Base-by-base conservation (phyloP, 2,888 invertebrate genomes). In the Lydus trimaculatus region DNA sequence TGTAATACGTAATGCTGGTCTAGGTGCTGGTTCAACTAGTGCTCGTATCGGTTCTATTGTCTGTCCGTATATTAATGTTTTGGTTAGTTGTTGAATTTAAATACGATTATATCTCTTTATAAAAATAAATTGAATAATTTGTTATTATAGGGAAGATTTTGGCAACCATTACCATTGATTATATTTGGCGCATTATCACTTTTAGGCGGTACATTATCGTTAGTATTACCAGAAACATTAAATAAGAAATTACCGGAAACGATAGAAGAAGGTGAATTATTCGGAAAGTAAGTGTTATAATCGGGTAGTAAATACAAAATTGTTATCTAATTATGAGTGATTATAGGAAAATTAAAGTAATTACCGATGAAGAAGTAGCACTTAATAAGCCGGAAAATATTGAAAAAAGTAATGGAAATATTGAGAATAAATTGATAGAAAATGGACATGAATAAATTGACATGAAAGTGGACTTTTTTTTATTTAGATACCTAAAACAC, bases 171-270 rank as follows among this genome's bases (percentile, higher is more conserved):
- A n/a, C 69, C 69, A 11, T 64, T 71, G 61, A 71, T 69, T 11
- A 66, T 71, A 58, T 70, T 72, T 39, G 91, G 91, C 61, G 81
- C 84, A 13, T 83, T 88, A 61, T 86, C 90, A 0, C 83, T 91
- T n/a, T 72, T 86, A 31, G 89, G 89, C 9, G 91, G 90, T 20
- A 65, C 87, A 2, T 80, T 90, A 66, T 88, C 90, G 0, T 82
- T 91, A 36, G 80, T 89, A 31, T 84, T 92, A 59, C 92, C 91
- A 0, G 92, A 92, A 85, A 92, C 92, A 0, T 82, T 90, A 61
- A 90, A 90, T 73, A 88, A 87, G 77, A 88, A 88, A 71, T 82
- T 92, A 65, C 91, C 91, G 3, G 91, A 91, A 80, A 89, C 91
- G 0, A 88, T 91, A 70, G 88, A 88, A 77, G 91, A 91, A 76